A percentile compares a stretch with the other conserved stretches of the same genome.
Evolutionary conservation across 2,888 invertebrate species (phyloP).

Genomic region (Lepidocyrtoides sp.): DNA sequence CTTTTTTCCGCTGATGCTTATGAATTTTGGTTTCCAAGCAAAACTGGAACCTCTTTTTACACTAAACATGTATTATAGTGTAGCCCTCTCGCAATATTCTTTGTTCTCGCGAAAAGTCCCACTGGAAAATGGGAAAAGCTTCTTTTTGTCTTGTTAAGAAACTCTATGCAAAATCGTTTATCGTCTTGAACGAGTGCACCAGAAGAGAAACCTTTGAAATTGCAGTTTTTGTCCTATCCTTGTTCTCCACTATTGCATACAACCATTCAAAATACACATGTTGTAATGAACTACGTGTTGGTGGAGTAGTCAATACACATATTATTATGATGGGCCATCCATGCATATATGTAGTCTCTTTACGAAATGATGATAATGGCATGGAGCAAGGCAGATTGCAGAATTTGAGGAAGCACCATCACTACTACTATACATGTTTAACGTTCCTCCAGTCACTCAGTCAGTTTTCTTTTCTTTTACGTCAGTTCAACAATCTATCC

Average conservation of each 20-base stretch:
- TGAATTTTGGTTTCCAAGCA: not conserved
- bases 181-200: slow-evolving; percentile 27
- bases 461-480: slow-evolving; percentile 6
- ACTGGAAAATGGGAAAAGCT: slow-evolving; percentile 31
- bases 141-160: slow-evolving; percentile 56
- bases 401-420: slow-evolving; percentile 26
- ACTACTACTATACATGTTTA: not conserved
- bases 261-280: not conserved
- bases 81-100: too few species aligned
- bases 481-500: slow-evolving; percentile 44
- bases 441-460: slow-evolving; percentile 25
- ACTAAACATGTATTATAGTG: too few species aligned
- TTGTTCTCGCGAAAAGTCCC: slow-evolving; percentile 11
- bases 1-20: slow-evolving; percentile 16
- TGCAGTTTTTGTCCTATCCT: not conserved
- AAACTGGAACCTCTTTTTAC: not conserved
- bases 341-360: not conserved
- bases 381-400: slow-evolving; percentile 28
- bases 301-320: slow-evolving; percentile 5
- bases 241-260: not conserved
- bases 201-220: slow-evolving; percentile 6
- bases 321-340: not conserved
- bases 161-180: slow-evolving; percentile 55
- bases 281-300: not conserved
- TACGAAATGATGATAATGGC: not conserved